Evolutionary conservation across 1,140 invertebrate species (phyloP).

Genomic region (Caenorhabditis inopinata): DNA sequence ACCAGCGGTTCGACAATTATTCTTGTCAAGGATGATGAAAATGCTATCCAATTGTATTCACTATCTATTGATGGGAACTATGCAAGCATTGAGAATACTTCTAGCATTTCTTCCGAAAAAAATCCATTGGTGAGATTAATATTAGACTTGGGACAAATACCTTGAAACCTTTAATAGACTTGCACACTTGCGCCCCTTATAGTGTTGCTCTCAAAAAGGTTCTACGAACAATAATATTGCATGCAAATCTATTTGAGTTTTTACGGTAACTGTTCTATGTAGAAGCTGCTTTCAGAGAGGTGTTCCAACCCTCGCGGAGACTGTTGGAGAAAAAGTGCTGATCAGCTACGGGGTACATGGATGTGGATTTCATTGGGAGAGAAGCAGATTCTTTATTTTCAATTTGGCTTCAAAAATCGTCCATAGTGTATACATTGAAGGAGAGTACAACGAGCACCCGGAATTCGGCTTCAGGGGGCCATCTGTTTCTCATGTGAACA

Average conservation of each 20-base stretch:
- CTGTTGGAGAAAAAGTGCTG: neutral
- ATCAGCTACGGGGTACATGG: constrained; percentile 22
- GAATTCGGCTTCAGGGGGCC: neutral
- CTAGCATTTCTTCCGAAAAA: neutral
- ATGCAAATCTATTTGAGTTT: no score
- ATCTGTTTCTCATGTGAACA: neutral
- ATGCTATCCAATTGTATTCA: neutral
- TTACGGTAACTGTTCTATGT: no score
- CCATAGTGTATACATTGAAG: neutral
- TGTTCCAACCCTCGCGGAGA: neutral
- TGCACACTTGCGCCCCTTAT: no score
- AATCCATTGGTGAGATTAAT: neutral
- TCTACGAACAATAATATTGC: no score
- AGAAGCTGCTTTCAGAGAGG: constrained; percentile 14
- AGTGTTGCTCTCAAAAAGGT: no score
- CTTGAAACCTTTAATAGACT: no score
- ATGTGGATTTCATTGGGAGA: constrained; percentile 28
- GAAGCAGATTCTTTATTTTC: neutral
- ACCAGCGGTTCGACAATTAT: neutral
- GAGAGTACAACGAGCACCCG: neutral
- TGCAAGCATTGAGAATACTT: neutral
- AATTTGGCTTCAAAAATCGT: neutral
- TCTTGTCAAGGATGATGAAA: neutral
- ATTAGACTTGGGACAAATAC: neutral
- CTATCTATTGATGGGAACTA: neutral